phyloP scores from a whole-genome alignment of 2,888 invertebrate species.

The Synergus umbraculus region DNA sequence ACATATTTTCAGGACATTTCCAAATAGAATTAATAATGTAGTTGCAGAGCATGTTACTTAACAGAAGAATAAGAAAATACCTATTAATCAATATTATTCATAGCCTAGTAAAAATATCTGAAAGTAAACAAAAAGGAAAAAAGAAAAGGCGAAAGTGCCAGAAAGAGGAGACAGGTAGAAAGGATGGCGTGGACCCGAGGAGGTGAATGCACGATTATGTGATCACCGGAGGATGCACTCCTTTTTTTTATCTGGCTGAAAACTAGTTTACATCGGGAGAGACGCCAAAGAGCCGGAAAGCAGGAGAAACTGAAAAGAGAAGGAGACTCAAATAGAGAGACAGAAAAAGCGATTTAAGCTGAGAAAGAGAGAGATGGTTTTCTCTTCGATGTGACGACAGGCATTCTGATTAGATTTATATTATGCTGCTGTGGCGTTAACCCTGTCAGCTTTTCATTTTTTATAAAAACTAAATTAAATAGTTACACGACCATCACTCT shows the following conservation, averaged over 20 bases:
- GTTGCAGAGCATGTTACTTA: neutral
- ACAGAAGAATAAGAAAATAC: neutral
- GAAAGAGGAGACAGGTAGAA: conserved; percentile 56
- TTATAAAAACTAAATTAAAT: neutral
- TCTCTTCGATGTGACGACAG: conserved; percentile 64
- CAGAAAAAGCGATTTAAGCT: conserved; percentile 14
- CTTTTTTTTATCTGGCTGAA: conserved; percentile 60
- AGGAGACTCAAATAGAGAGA: conserved; percentile 22
- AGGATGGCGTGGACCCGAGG: conserved; percentile 58
- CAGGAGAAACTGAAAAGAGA: conserved; percentile 47
- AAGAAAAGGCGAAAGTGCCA: conserved; percentile 50
- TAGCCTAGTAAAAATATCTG: neutral
- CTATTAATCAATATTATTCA: conserved; percentile 8
- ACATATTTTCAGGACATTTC: neutral
- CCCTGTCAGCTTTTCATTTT: neutral
- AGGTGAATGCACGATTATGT: conserved; percentile 75
- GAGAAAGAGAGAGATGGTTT: conserved; percentile 52
- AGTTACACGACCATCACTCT: neutral
- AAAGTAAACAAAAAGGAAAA: conserved; percentile 36
- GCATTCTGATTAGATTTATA: conserved; percentile 70
- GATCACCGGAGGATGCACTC: conserved; percentile 72
- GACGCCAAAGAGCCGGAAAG: conserved; percentile 51
- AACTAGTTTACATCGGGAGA: conserved; percentile 70
- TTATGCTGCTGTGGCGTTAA: conserved; percentile 49
- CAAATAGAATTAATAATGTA: neutral